Base-by-base conservation (phyloP, 2,888 invertebrate species). In the Chymomyza fuscimana region DNA sequence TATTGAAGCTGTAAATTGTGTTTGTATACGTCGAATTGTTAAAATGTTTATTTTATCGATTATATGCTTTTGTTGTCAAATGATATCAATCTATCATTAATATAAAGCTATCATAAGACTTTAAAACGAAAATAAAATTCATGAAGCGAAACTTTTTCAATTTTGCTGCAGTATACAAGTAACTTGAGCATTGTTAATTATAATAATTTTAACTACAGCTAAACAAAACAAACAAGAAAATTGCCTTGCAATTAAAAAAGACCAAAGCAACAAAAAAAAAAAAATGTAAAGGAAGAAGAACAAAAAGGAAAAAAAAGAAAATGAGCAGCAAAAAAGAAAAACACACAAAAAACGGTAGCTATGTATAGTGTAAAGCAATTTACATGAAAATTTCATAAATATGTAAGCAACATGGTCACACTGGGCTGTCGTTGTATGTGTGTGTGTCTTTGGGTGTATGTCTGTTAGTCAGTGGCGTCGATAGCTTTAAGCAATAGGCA, bases 381-480 rank as follows among this genome's bases (percentile, higher is more conserved):
- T 86, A 84, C 83, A 84, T 84, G 88, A 79, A 79, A 86, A 86
- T 79, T 84, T 88, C 88, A 84, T 88, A 84, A 84, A 84, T 84
- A 86, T 84, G 85, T 84, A 84, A 84, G 88, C 81, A 60, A 70
- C 63, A 36, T 64, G 73, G 69, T 32, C 32, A 77, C 76, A 60
- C 61, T 15, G 54, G 5, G 9, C 36, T 15, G 6, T n/a, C 40
- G 40, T 16, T 36, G 56, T 46, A 12, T 40, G 40, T 54, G 54
- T 19, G 22, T 54, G 22, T 19, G 7, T 54, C 7, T 54, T 5
- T 51, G 32, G 15, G 54, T 54, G 54, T 54, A n/a, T 54, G 54
- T 32, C 32, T 29, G 59, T 59, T 5, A 7, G 12, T 5, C 16
- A 10, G 16, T 32, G 32, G 32, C 32, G 6, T 32, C 0, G 32